Conservation (phyloP, 2,797 vertebrate genomes). For the Phataginus tetradactyla region DNA sequence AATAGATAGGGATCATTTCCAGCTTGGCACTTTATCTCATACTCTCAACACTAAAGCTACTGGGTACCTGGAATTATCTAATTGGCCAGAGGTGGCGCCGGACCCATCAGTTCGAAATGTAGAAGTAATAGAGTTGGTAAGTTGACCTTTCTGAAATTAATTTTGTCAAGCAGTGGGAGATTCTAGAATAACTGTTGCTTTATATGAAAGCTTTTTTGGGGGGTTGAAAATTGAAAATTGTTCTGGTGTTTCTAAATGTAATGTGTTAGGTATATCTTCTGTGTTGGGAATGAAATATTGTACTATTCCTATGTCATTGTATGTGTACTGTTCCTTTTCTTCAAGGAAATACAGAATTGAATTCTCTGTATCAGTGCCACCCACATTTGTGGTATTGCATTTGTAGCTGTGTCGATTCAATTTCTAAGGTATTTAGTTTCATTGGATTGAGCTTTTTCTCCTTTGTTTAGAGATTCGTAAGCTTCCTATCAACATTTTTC, state of each 20-base stretch:
- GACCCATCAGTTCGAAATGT: slow-evolving; percentile 96
- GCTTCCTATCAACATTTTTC: slow-evolving; percentile 73
- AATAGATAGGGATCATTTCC: slow-evolving; percentile 96
- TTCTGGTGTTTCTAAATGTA: slow-evolving; percentile 63
- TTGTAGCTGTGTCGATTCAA: slow-evolving; percentile 66
- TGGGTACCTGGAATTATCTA: slow-evolving; percentile 96
- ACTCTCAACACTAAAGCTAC: slow-evolving; percentile 92
- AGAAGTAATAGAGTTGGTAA: slow-evolving; percentile 93
- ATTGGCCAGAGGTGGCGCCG: slow-evolving; percentile 95
- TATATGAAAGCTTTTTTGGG: slow-evolving; percentile 47
- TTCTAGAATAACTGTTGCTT: slow-evolving; percentile 58
- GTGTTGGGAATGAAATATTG: slow-evolving; percentile 18
- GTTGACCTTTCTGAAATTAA: slow-evolving; percentile 80
- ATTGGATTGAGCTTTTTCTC: slow-evolving; percentile 65
- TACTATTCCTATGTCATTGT: slow-evolving; percentile 24
- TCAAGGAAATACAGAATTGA: slow-evolving; percentile 69
- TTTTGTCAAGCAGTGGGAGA: slow-evolving; percentile 51
- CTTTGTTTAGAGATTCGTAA: slow-evolving; percentile 64
- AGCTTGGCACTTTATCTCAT: slow-evolving; percentile 97
- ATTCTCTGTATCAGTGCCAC: slow-evolving; percentile 64
- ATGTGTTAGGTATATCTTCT: slow-evolving; percentile 14
- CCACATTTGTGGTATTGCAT: slow-evolving; percentile 60
- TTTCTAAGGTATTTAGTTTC: slow-evolving; percentile 74
- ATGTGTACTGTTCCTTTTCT: slow-evolving; percentile 50
- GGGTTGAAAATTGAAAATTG: slow-evolving; percentile 8